phyloP scores from a whole-genome alignment of 1,140 invertebrate species.

The Pseudomyrmex pallidus region DNA sequence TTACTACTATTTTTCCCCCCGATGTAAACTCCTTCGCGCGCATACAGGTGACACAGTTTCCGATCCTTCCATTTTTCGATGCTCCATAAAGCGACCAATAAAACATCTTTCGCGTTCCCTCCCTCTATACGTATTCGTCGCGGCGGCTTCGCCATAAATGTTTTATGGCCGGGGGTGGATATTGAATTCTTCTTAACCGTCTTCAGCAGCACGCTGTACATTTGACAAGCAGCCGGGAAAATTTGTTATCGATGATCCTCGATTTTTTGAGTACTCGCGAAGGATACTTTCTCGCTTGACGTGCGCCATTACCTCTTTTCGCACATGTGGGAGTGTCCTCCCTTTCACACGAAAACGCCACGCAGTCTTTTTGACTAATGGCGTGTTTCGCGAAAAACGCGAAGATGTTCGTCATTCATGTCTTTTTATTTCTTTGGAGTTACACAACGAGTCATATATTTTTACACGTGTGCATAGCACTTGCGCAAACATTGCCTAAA shows the following conservation, averaged over 20 bases:
- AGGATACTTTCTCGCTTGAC: background rate
- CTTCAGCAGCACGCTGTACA: constrained; percentile 8
- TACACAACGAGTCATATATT: background rate
- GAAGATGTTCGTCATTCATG: background rate
- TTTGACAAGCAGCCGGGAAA: constrained; percentile 12
- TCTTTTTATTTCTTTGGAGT: background rate
- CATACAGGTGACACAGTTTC: constrained; percentile 48
- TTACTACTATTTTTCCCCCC: constrained; percentile 60
- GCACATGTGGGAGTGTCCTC: background rate
- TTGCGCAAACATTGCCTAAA: constrained; percentile 22
- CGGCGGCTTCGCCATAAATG: constrained; percentile 32
- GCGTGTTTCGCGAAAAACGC: background rate
- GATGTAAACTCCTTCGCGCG: constrained; percentile 58
- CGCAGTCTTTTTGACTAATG: background rate
- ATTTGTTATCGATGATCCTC: constrained; percentile 37
- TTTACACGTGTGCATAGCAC: background rate
- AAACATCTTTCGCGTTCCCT: constrained; percentile 33
- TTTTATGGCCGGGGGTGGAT: constrained; percentile 28
- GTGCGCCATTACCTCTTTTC: background rate
- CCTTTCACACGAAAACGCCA: background rate
- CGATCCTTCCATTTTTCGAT: constrained; percentile 28
- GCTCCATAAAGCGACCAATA: constrained; percentile 52
- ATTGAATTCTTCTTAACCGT: constrained; percentile 53
- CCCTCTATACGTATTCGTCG: background rate
- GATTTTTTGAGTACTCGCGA: background rate